Conservation (phyloP, 2,888 invertebrate species). For the Mactromeris polynyma region DNA sequence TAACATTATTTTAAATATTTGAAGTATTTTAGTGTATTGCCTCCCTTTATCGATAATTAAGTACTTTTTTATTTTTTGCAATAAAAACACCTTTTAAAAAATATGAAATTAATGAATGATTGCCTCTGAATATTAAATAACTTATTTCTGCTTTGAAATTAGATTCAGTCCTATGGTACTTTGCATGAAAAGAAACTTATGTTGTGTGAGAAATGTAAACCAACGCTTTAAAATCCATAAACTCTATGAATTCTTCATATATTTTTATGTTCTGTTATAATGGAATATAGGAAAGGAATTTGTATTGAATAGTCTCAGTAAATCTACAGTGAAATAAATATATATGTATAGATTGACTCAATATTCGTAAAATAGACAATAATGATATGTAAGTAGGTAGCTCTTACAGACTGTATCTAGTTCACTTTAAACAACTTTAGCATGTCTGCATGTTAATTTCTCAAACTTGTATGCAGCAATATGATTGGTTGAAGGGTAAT, state of each 20-base stretch:
- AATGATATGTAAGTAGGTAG: not conserved
- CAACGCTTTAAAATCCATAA: not conserved
- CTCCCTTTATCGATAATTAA: too few relatives aligned
- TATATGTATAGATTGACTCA: not conserved
- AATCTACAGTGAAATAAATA: not conserved
- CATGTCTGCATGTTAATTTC: not conserved
- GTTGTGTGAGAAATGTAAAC: not conserved
- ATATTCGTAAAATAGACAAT: not conserved
- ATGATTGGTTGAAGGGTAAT: not conserved
- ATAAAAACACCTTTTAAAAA: too few relatives aligned
- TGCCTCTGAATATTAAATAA: too few relatives aligned
- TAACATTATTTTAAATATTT: too few relatives aligned
- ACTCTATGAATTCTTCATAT: not conserved
- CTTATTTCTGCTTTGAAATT: too few relatives aligned
- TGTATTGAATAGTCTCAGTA: not conserved
- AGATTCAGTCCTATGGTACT: not conserved
- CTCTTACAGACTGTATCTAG: not conserved
- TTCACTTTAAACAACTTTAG: not conserved
- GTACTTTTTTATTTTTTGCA: too few relatives aligned
- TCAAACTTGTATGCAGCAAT: not conserved
- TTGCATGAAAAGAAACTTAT: not conserved
- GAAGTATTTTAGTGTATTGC: too few relatives aligned
- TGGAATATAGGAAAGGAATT: not conserved
- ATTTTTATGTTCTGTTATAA: not conserved
- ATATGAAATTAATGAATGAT: too few relatives aligned